phyloP scores from a whole-genome alignment of 2,888 invertebrate genomes.

The Callosobruchus maculatus region DNA sequence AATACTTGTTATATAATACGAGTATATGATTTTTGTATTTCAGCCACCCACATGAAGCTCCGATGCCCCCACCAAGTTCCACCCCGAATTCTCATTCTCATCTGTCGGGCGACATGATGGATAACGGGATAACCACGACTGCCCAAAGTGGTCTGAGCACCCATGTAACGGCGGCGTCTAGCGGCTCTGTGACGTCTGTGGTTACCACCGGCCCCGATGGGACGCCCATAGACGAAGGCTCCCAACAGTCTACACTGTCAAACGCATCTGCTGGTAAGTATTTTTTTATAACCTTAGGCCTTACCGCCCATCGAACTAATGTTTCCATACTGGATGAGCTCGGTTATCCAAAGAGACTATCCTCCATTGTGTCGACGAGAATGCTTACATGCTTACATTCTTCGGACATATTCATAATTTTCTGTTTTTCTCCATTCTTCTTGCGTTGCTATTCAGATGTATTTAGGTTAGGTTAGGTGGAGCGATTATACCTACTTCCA shows the following conservation, averaged over 20 bases:
- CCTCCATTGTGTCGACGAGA: too few relatives aligned
- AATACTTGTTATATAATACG: too few relatives aligned
- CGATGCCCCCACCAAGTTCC: conserved; percentile 54
- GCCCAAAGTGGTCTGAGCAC: conserved; percentile 52
- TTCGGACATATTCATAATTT: too few relatives aligned
- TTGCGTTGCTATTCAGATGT: too few relatives aligned
- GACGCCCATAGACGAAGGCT: conserved; percentile 82
- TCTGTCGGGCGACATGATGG: conserved; percentile 49
- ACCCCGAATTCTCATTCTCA: conserved; percentile 50
- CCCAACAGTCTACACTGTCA: conserved; percentile 88
- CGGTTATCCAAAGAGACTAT: too few relatives aligned
- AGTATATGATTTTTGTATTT: neutral
- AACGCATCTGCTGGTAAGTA: conserved; percentile 83
- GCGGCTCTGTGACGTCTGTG: conserved; percentile 76
- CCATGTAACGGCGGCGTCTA: conserved; percentile 45
- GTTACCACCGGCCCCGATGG: conserved; percentile 91
- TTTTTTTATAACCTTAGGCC: too few relatives aligned
- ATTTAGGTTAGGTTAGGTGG: too few relatives aligned
- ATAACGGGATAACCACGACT: conserved; percentile 60
- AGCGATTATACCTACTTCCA: too few relatives aligned
- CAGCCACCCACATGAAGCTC: conserved; percentile 46
- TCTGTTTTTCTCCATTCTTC: too few relatives aligned
- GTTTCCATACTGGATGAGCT: too few relatives aligned
- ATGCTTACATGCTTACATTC: too few relatives aligned
- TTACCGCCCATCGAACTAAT: too few relatives aligned